Percentiles rank a stretch among this genome's conserved stretches.
These are phyloP conservation scores for Tamias sibiricus DNA, from an alignment of 2,113 vertebrate species.

Conservation along the genomic window DNA sequence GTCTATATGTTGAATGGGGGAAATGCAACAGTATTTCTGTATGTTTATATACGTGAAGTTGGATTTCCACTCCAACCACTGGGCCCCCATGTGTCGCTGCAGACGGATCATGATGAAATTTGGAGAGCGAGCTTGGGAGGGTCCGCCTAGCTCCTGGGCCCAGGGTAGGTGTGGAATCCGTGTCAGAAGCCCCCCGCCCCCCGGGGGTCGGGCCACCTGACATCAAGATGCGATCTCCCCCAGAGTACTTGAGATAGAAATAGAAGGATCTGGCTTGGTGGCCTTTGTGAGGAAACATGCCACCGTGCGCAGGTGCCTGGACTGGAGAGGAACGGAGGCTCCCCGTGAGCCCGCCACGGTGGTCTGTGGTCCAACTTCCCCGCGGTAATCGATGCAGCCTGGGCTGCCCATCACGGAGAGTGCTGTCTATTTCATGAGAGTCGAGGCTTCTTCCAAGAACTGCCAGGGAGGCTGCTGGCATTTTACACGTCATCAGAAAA, in stretches of 20 bases:
- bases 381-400: accelerated
- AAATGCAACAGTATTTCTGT: neutral
- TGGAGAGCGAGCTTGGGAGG: neutral
- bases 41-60: too few relatives aligned
- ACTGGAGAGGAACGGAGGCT: neutral
- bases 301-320: neutral
- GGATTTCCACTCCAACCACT: neutral
- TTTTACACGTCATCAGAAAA: neutral
- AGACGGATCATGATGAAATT: too few relatives aligned
- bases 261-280: neutral
- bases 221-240: neutral
- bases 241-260: neutral
- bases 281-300: neutral
- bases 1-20: neutral
- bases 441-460: neutral
- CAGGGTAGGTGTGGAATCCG: neutral
- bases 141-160: too few relatives aligned
- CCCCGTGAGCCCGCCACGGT: neutral
- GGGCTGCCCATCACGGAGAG: accelerated
- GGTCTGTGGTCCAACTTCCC: neutral
- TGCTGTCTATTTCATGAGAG: neutral
- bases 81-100: neutral
- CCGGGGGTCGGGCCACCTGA: neutral
- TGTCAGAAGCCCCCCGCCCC: neutral
- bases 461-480: neutral